phyloP scores from a whole-genome alignment of 2,113 vertebrate genomes.

The Arvicanthis niloticus region DNA sequence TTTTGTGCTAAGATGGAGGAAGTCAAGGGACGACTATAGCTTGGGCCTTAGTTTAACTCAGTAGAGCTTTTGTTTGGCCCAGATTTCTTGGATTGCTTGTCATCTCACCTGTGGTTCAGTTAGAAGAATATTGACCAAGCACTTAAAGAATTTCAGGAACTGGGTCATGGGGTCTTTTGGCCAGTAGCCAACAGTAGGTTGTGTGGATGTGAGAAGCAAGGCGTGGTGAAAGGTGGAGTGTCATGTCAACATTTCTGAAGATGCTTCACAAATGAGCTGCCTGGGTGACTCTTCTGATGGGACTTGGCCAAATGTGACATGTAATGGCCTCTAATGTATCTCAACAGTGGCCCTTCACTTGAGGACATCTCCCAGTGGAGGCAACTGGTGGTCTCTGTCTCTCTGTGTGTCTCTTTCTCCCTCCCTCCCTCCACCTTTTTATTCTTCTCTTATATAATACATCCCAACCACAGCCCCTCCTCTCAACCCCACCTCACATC shows the following conservation, averaged over 20 bases:
- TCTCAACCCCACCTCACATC: not conserved
- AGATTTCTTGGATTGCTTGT: conserved; percentile 50
- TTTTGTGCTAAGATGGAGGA: conserved; percentile 51
- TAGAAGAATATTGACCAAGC: conserved; percentile 32
- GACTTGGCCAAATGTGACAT: not conserved
- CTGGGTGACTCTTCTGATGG: not conserved
- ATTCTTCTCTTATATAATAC: not conserved
- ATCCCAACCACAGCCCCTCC: not conserved
- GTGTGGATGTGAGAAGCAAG: not conserved
- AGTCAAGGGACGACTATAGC: conserved; percentile 46
- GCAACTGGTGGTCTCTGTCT: not conserved
- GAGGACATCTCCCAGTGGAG: not conserved
- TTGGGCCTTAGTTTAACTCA: conserved; percentile 25
- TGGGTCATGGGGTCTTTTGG: conserved; percentile 6
- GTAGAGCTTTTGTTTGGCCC: conserved; percentile 5
- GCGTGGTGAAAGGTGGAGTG: not conserved
- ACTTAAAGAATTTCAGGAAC: not conserved
- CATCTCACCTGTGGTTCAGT: conserved; percentile 31
- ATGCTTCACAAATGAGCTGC: not conserved
- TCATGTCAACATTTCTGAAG: not conserved
- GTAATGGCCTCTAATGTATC: not conserved
- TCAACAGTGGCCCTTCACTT: not conserved
- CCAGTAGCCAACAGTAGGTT: not conserved
- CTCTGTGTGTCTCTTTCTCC: too few relatives aligned
- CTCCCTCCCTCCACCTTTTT: not conserved